These are phyloP conservation scores for Thamnophis sirtalis DNA, from an alignment of 2,113 vertebrate species.

Conservation along the genomic window DNA sequence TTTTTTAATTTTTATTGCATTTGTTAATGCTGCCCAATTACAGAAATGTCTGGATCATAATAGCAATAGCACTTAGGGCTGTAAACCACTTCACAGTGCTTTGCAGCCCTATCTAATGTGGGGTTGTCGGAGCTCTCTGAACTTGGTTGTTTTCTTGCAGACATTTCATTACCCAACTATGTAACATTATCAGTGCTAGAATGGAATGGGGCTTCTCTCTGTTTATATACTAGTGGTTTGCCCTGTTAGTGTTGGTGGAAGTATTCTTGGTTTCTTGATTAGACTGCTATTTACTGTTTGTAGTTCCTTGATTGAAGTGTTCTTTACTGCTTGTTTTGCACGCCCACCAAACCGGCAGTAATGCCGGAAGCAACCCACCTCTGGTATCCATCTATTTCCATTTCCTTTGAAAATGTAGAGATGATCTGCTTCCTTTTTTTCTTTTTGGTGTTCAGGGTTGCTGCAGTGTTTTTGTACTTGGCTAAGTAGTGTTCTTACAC, in stretches of 20 bases:
- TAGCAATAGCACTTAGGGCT: too few species aligned
- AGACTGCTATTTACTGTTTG: background rate
- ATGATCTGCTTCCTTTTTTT: too few species aligned
- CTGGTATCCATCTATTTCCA: too few species aligned
- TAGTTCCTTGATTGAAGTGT: background rate
- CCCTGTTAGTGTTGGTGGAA: background rate
- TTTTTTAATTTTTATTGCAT: background rate
- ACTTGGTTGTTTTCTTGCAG: background rate
- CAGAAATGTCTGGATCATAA: background rate
- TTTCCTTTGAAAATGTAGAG: too few species aligned
- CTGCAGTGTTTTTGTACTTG: too few species aligned
- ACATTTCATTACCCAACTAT: background rate
- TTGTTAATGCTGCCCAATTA: background rate
- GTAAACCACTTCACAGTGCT: too few species aligned
- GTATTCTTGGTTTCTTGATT: background rate
- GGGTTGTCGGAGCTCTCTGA: background rate
- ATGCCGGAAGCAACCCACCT: too few species aligned
- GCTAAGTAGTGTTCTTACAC: background rate
- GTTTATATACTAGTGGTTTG: background rate
- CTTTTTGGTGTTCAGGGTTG: too few species aligned
- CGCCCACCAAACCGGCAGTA: too few species aligned
- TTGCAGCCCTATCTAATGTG: background rate
- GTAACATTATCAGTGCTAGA: background rate
- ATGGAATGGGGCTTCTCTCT: background rate
- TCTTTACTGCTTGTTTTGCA: background rate